Evolutionary conservation across 2,888 invertebrate species (phyloP), one percentile per base, ranked within the genome.

Genomic region (Nomada lathburiana): DNA sequence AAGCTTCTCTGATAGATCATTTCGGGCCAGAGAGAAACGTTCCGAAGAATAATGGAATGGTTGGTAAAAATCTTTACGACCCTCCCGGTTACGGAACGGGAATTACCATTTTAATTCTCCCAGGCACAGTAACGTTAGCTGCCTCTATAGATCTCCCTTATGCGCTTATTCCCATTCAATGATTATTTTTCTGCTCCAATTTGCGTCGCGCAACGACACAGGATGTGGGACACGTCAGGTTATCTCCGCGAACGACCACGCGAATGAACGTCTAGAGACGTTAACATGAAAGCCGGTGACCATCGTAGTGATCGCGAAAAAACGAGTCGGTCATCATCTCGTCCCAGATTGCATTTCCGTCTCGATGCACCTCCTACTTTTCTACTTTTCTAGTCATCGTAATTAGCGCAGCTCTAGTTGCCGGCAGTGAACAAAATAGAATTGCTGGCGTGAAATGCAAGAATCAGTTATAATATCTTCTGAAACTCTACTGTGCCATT

Each of bases 281-380:
- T 76, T 36, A 71, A 55, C 64, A 55, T 52, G 59, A 83, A 77
- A 72, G 59, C 50, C 26, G 73, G 53, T 83, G 36, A 18, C 60
- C 68, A 74, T 57, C 63, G 52, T 50, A 67, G 57, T 57, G 62
- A 64, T 79, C 76, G 79, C 62, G 71, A 81, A 84, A 82, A 73
- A 57, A 68, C 70, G 53, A 74, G 55, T 73, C 71, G 79, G 82
- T 79, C 79, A 80, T 86, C 85, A 74, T 85, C 73, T 69, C 65
- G 76, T 69, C 70, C 75, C 65, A 85, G 87, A 86, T 86, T 84
- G 77, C 86, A 57, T 80, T 76, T 85, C 80, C 70, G 60, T 75
- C 52, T 57, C 53, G 80, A 71, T 79, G 76, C 68, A 74, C 73
- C 71, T 63, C 74, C 80, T 70, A 82, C 60, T 60, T 64, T 72